Percentiles rank a stretch among this genome's conserved stretches.
Conservation (phyloP, 2,113 vertebrate species). For the Crocuta crocuta region DNA sequence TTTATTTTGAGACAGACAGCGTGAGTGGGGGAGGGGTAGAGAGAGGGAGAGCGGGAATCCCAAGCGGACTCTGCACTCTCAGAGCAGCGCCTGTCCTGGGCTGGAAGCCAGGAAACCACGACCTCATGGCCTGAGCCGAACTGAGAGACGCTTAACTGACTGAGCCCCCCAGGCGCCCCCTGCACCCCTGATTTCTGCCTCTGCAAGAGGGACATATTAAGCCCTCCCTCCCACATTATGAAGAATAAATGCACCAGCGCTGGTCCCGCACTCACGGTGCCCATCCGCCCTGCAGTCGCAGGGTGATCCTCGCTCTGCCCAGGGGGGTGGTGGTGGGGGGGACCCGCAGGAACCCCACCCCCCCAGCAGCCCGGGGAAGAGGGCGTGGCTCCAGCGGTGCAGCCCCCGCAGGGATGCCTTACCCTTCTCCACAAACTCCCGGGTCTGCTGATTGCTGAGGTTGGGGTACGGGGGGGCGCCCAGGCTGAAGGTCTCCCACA, state of each 20-base stretch:
- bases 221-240: neutral
- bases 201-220: neutral
- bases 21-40: too few species aligned
- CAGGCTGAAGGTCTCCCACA: slow-evolving; percentile 97
- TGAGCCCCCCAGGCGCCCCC: too few species aligned
- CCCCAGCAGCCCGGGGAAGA: too few species aligned
- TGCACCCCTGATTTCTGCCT: neutral
- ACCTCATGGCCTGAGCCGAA: too few species aligned
- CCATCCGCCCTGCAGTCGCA: neutral
- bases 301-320: neutral
- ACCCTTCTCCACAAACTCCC: slow-evolving; percentile 95
- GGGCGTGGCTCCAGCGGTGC: neutral
- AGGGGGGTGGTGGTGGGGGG: neutral
- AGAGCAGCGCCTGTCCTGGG: too few species aligned
- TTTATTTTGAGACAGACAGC: too few species aligned
- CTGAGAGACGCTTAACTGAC: too few species aligned
- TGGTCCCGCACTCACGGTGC: neutral
- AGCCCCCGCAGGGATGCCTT: accelerated
- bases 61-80: too few species aligned
- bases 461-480: slow-evolving; percentile 92
- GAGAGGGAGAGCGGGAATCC: too few species aligned
- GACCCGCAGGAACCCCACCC: accelerated
- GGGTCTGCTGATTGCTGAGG: slow-evolving; percentile 95
- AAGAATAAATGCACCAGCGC: accelerated
- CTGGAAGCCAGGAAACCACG: too few species aligned